Base-by-base conservation (phyloP, 2,888 invertebrate genomes). In the Parnassius orleans region DNA sequence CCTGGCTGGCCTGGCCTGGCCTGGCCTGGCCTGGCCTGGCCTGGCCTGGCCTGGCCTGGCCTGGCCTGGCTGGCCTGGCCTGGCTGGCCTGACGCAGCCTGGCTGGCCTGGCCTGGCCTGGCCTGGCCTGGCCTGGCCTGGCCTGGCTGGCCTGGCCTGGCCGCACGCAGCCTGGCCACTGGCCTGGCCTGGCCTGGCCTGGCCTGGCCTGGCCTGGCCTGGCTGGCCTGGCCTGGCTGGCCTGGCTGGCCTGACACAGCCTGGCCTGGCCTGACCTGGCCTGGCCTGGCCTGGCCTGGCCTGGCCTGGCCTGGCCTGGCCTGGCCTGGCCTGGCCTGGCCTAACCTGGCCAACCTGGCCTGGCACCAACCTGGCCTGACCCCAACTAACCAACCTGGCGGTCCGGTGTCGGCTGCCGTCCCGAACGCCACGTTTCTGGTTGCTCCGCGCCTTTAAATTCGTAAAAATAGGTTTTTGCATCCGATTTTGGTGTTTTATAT, bases 41-140 rank as follows among this genome's bases (percentile, higher is more conserved):
- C 44, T 44, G 66, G 66, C 68, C 66, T 67, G 68, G 68, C 68
- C 69, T 68, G 65, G 66, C 68, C 68, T 68, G 66, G 66, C 67
- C 68, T 67, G 66, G 68, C 69, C 44, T 44, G 44, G 66, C 65
- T 69, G 68, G 68, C 68, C 62, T 68, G 68, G 69, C 69, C 66
- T 68, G 70, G 67, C 71, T 65, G 67, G 67, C 68, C 67, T 63
- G 61, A 66, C 67, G 64, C 63, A 66, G 63, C 66, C 65, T 63
- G 65, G 61, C 69, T 64, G 62, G 64, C 65, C n/a, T n/a, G n/a
- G n/a, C n/a, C n/a, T n/a, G n/a, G n/a, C n/a, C n/a, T 63, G 66
- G 65, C 68, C 67, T 65, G 64, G 65, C 68, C 65, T 66, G 64
- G 62, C 61, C 64, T 60, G 61, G 62, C 66, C 66, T 57, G 46